phyloP scores from a whole-genome alignment of 2,888 invertebrate species.

The Monoplex corrugatus region DNA sequence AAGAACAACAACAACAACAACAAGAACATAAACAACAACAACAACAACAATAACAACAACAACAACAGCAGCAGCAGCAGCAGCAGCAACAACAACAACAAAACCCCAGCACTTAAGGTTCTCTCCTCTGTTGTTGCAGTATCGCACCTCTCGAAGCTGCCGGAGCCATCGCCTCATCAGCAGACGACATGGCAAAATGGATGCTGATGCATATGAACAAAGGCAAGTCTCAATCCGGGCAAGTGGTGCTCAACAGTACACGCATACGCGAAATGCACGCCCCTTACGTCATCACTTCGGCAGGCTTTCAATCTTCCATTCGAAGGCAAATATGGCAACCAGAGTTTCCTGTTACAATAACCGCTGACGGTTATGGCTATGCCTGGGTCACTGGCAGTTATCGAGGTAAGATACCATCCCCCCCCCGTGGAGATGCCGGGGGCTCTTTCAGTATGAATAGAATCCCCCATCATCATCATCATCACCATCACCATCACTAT shows the following conservation, averaged over 20 bases:
- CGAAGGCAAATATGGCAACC: slow-evolving; percentile 31
- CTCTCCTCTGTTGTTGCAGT: neutral
- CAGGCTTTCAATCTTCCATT: neutral
- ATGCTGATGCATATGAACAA: slow-evolving; percentile 63
- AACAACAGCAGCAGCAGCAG: too few relatives aligned
- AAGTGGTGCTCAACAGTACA: slow-evolving; percentile 8
- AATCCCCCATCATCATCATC: too few relatives aligned
- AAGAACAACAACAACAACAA: too few relatives aligned
- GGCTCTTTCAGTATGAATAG: too few relatives aligned
- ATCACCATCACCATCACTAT: too few relatives aligned
- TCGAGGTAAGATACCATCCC: slow-evolving; percentile 49
- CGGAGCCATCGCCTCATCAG: slow-evolving; percentile 55
- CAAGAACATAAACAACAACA: too few relatives aligned
- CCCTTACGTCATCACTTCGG: neutral
- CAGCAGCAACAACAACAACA: too few relatives aligned
- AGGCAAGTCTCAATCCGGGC: slow-evolving; percentile 60
- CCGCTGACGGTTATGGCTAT: slow-evolving; percentile 41
- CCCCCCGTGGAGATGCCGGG: too few relatives aligned
- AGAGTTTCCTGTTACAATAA: slow-evolving; percentile 35
- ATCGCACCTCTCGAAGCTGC: slow-evolving; percentile 49
- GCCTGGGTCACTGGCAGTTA: slow-evolving; percentile 44
- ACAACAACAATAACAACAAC: too few relatives aligned
- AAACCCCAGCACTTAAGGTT: too few relatives aligned
- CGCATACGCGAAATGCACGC: slow-evolving; percentile 36
- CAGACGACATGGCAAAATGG: slow-evolving; percentile 75